Evolutionary conservation across 2,113 vertebrate genomes (phyloP).

Genomic region (Rana temporaria): DNA sequence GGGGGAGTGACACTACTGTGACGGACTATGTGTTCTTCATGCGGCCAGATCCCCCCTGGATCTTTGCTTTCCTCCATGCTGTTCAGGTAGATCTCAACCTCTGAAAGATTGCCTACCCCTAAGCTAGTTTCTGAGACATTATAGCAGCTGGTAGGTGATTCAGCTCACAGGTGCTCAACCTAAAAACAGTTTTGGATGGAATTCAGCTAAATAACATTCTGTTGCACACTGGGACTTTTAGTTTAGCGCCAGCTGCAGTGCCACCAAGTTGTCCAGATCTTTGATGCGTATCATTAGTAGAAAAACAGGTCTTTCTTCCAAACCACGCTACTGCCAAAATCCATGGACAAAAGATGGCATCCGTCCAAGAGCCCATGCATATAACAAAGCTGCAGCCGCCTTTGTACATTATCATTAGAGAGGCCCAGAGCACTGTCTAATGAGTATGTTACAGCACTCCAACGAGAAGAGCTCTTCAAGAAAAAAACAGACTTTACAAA

Average conservation of each 20-base stretch:
- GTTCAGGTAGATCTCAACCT: no score
- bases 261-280: constrained; percentile 23
- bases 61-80: no score
- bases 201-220: no score
- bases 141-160: no score
- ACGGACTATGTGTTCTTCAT: no score
- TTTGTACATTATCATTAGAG: constrained; percentile 22
- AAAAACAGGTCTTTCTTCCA: constrained; percentile 11
- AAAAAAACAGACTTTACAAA: neutral
- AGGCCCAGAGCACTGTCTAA: neutral
- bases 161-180: no score
- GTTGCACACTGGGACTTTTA: neutral
- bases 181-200: no score
- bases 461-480: neutral
- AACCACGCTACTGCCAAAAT: neutral
- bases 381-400: constrained; percentile 26
- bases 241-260: constrained; percentile 7
- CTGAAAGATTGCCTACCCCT: no score
- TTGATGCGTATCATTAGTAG: constrained; percentile 1
- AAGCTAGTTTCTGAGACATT: no score
- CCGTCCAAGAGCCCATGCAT: constrained; percentile 16
- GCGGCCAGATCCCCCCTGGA: no score
- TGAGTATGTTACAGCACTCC: neutral
- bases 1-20: no score
- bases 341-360: constrained; percentile 18